phyloP scores from a whole-genome alignment of 37 sponge, comb jelly and placozoan species.

The Tethya wilhelma region DNA sequence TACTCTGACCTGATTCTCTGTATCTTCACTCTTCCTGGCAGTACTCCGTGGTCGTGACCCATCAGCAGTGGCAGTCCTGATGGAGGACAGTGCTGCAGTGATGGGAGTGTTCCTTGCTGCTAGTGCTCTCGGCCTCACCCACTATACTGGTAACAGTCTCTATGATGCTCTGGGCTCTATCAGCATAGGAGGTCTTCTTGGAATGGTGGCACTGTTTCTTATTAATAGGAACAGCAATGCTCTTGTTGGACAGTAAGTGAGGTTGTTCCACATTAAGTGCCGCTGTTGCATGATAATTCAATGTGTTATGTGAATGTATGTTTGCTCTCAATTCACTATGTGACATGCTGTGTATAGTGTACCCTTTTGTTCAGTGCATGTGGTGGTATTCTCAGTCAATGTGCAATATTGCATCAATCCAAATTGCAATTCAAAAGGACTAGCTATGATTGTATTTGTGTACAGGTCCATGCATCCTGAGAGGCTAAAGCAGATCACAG shows the following conservation, averaged over 20 bases:
- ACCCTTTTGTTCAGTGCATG: too few species aligned
- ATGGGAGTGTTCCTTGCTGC: constrained; percentile 86
- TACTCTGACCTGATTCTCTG: too few species aligned
- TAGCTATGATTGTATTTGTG: too few species aligned
- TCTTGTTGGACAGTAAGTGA: constrained; percentile 89
- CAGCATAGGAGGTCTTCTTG: constrained; percentile 92
- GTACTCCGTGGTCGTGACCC: constrained; percentile 94
- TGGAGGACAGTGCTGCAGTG: constrained; percentile 98
- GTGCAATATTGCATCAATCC: too few species aligned
- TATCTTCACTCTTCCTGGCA: constrained; percentile 18
- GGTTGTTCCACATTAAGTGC: neutral
- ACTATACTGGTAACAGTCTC: constrained; percentile 81
- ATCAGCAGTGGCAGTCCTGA: constrained; percentile 93
- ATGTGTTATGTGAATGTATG: too few species aligned
- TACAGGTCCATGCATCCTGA: constrained; percentile 79
- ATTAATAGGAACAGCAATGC: constrained; percentile 94
- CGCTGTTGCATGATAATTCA: neutral
- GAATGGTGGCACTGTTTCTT: constrained; percentile 94
- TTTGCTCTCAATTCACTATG: too few species aligned
- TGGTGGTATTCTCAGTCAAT: too few species aligned
- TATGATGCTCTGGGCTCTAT: constrained; percentile 97
- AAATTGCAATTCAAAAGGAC: too few species aligned
- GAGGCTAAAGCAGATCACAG: constrained; percentile 68
- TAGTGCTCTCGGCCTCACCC: constrained; percentile 74
- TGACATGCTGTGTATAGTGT: too few species aligned